Percentiles rank a stretch among this genome's conserved stretches.
Conservation (phyloP, 2,888 invertebrate genomes). For the Lissocephala sabroskyi region DNA sequence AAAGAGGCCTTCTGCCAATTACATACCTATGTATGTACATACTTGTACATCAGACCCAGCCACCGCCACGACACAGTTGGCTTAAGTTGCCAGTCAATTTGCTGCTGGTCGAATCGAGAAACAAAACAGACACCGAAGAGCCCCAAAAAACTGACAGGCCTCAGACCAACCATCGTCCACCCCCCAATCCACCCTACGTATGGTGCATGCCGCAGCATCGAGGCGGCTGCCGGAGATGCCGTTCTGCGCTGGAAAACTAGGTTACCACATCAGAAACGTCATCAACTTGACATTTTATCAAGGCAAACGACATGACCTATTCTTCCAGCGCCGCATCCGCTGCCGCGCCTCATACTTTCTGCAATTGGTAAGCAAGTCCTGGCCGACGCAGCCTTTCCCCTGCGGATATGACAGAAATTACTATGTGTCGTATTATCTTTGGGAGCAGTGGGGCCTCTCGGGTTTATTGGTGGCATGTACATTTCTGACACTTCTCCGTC, state of each 20-base stretch:
- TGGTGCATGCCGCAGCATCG: neutral
- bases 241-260: constrained; percentile 20
- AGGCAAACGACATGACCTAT: constrained; percentile 10
- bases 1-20: neutral
- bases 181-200: too few species aligned
- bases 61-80: constrained; percentile 12
- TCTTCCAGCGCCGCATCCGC: too few species aligned
- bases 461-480: constrained; percentile 43
- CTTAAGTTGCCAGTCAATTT: constrained; percentile 27
- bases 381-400: constrained; percentile 18
- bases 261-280: constrained; percentile 37
- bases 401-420: constrained; percentile 44
- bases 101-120: neutral
- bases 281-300: constrained; percentile 51
- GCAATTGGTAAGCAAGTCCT: neutral
- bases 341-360: neutral
- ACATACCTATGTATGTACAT: constrained; percentile 9
- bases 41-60: neutral
- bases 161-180: neutral
- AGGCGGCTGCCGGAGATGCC: neutral
- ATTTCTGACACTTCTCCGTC: constrained; percentile 28
- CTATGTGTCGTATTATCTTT: constrained; percentile 23
- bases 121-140: neutral
- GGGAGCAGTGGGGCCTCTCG: constrained; percentile 1
- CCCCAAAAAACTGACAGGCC: neutral